Conservation (phyloP, 2,888 invertebrate genomes). For the Cremastobaeus sp. region DNA sequence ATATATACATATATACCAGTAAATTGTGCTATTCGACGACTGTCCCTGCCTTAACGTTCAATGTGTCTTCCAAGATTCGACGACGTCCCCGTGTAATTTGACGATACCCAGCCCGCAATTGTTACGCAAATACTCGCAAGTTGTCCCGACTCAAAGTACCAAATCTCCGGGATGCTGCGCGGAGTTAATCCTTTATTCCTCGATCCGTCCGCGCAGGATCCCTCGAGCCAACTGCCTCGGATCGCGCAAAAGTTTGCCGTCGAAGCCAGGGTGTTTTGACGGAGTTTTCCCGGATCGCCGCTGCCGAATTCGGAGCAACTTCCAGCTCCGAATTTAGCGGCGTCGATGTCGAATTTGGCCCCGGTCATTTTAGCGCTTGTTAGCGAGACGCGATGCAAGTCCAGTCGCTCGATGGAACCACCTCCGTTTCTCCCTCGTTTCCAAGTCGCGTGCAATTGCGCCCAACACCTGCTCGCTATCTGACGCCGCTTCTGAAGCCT, state of each 20-base stretch:
- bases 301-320: slow-evolving; percentile 9
- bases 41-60: too few relatives aligned
- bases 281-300: slow-evolving; percentile 3
- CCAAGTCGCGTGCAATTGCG: too few relatives aligned
- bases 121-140: slow-evolving; percentile 14
- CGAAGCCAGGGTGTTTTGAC: slow-evolving; percentile 5
- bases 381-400: slow-evolving; percentile 31
- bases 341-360: slow-evolving; percentile 25
- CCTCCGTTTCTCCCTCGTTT: too few relatives aligned
- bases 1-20: too few relatives aligned
- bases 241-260: slow-evolving; percentile 24
- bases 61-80: too few relatives aligned
- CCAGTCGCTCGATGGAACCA: slow-evolving; percentile 51
- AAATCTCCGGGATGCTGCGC: slow-evolving; percentile 6
- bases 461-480: slow-evolving; percentile 24
- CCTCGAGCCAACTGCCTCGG: too few relatives aligned
- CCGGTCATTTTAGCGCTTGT: slow-evolving; percentile 7
- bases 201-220: slow-evolving; percentile 6
- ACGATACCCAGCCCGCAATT: too few relatives aligned
- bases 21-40: too few relatives aligned
- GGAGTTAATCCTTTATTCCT: background rate
- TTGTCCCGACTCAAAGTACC: too few relatives aligned
- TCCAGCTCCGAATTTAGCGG: slow-evolving; percentile 10
- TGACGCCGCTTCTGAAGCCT: slow-evolving; percentile 39
- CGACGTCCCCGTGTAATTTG: too few relatives aligned